Percentiles rank a stretch among this genome's conserved stretches.
phyloP scores from a whole-genome alignment of 2,113 vertebrate genomes.

The Orthonyx spaldingii region DNA sequence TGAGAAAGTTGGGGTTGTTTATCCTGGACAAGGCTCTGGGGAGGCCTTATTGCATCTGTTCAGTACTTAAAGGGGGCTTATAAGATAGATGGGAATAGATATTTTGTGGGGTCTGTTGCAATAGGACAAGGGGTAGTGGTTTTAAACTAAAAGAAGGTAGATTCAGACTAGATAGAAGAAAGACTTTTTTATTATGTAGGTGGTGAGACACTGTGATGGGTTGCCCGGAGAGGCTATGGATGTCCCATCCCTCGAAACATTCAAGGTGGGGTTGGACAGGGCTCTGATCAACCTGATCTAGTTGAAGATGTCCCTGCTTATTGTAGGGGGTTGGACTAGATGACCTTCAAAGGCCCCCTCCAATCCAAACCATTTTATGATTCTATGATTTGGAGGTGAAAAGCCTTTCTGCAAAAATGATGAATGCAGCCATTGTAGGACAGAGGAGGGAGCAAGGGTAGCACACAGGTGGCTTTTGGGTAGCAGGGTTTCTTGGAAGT shows the following conservation, averaged over 20 bases:
- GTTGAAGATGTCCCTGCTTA: neutral
- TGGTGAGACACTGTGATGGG: neutral
- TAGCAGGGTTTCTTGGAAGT: neutral
- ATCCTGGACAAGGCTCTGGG: neutral
- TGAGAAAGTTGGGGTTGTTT: neutral
- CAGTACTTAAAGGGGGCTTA: neutral
- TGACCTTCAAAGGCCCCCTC: neutral
- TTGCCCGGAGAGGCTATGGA: neutral
- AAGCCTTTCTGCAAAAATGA: neutral
- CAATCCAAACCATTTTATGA: neutral
- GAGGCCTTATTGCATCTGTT: neutral
- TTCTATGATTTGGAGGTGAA: neutral
- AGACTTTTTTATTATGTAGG: neutral
- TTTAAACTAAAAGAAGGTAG: neutral
- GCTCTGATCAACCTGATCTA: neutral
- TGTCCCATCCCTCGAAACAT: accelerated
- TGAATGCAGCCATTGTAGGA: neutral
- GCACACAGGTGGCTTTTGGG: neutral
- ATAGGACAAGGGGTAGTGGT: neutral
- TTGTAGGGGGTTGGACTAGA: neutral
- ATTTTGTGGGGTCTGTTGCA: accelerated
- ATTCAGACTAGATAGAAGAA: neutral
- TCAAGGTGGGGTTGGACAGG: neutral
- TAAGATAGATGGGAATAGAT: neutral
- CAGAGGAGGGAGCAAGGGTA: neutral